A percentile compares a stretch with the other conserved stretches of the same genome.
phyloP scores from a whole-genome alignment of 2,888 invertebrate genomes.

The Phalera bucephala region DNA sequence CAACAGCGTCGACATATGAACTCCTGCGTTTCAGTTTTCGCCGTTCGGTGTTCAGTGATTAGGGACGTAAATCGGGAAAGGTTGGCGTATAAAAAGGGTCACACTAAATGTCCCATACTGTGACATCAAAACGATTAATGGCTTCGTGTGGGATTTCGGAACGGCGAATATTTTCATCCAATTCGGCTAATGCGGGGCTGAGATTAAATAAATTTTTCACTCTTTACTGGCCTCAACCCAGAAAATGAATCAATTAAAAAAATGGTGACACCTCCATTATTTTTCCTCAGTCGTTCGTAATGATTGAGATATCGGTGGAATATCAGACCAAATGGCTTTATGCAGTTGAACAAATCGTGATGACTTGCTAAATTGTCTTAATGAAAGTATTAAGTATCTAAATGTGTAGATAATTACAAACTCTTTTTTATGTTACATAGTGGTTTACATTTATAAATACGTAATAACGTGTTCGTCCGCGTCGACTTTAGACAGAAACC shows the following conservation, averaged over 20 bases:
- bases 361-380: constrained; percentile 10
- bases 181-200: constrained; percentile 62
- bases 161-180: constrained; percentile 71
- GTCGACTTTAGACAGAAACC: too few species aligned
- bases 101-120: constrained; percentile 81
- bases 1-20: constrained; percentile 48
- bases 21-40: constrained; percentile 53
- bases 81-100: constrained; percentile 76
- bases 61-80: constrained; percentile 64
- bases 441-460: too few species aligned
- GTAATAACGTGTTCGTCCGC: too few species aligned
- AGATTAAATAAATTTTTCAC: constrained; percentile 60
- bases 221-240: constrained; percentile 40
- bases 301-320: constrained; percentile 26
- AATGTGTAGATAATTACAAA: too few species aligned
- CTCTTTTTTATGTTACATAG: too few species aligned
- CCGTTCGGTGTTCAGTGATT: constrained; percentile 63
- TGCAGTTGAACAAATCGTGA: constrained; percentile 19
- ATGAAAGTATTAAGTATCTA: too few species aligned
- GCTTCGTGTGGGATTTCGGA: constrained; percentile 61
- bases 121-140: constrained; percentile 81
- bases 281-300: constrained; percentile 31
- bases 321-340: constrained; percentile 22
- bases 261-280: constrained; percentile 25
- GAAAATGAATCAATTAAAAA: constrained; percentile 37